phyloP scores from a whole-genome alignment of 2,113 vertebrate species.

The Forbesichthys agassizii region DNA sequence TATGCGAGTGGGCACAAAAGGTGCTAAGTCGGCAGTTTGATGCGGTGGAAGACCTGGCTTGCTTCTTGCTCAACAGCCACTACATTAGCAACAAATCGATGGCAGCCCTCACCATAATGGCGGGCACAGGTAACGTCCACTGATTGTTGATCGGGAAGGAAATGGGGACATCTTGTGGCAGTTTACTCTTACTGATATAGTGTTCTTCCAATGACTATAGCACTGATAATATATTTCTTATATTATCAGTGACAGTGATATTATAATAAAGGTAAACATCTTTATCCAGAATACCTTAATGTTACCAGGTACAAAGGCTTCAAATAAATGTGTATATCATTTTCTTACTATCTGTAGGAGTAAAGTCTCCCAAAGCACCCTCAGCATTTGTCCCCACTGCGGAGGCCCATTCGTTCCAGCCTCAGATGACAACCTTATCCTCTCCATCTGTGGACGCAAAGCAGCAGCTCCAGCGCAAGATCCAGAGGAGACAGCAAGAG shows the following conservation, averaged over 20 bases:
- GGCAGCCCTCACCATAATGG: slow-evolving; percentile 95
- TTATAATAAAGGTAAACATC: too few relatives aligned
- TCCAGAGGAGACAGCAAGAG: slow-evolving; percentile 98
- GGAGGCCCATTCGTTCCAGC: slow-evolving; percentile 92
- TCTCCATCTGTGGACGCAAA: slow-evolving; percentile 93
- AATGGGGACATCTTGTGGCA: slow-evolving; percentile 61
- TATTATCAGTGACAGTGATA: too few relatives aligned
- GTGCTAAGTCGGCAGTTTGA: slow-evolving; percentile 97
- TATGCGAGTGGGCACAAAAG: slow-evolving; percentile 99
- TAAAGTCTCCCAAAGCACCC: slow-evolving; percentile 82
- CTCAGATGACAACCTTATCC: slow-evolving; percentile 87
- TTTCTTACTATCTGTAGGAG: slow-evolving; percentile 70
- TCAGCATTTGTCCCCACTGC: slow-evolving; percentile 91
- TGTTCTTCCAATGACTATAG: too few relatives aligned
- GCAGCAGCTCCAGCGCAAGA: slow-evolving; percentile 97
- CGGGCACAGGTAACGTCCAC: slow-evolving; percentile 73
- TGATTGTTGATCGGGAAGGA: slow-evolving; percentile 4
- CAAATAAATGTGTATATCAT: too few relatives aligned
- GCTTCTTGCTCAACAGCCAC: slow-evolving; percentile 96
- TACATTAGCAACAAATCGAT: slow-evolving; percentile 96
- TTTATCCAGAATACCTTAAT: too few relatives aligned
- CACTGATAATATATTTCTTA: too few relatives aligned
- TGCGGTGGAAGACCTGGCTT: slow-evolving; percentile 91
- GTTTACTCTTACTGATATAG: background rate
- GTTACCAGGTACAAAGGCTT: too few relatives aligned